These are phyloP conservation scores for Trichonephila inaurata DNA, from an alignment of 1,140 invertebrate species.

Conservation along the genomic window DNA sequence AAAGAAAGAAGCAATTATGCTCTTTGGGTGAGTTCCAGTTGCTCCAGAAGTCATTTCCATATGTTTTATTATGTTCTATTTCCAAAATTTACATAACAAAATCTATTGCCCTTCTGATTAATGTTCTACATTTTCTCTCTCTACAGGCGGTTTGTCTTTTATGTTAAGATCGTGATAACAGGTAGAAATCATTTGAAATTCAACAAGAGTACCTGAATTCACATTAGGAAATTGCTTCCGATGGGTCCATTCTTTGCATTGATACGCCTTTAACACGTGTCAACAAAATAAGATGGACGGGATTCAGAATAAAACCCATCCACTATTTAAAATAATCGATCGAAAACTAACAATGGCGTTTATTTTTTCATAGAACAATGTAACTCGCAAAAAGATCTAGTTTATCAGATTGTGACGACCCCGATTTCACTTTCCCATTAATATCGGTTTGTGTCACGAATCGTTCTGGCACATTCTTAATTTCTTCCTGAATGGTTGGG, in stretches of 20 bases:
- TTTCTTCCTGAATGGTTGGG: constrained; percentile 28
- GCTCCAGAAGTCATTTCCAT: too few relatives aligned
- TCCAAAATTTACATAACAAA: too few relatives aligned
- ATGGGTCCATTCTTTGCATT: not conserved
- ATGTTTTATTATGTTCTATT: too few relatives aligned
- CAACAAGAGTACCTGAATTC: not conserved
- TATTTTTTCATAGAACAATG: constrained; percentile 32
- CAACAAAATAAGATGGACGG: not conserved
- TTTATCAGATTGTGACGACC: constrained; percentile 70
- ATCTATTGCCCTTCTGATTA: too few relatives aligned
- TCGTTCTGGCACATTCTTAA: constrained; percentile 20
- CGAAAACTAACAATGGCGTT: not conserved
- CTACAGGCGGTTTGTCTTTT: not conserved
- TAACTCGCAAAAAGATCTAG: constrained; percentile 53
- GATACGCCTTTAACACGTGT: not conserved
- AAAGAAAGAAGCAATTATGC: too few relatives aligned
- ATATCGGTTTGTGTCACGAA: not conserved
- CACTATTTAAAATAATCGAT: not conserved
- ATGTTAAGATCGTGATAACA: not conserved
- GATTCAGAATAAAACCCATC: not conserved
- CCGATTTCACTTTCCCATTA: constrained; percentile 57
- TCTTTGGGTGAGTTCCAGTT: too few relatives aligned
- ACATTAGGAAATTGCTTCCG: not conserved
- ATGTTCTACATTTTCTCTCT: too few relatives aligned
- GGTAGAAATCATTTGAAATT: not conserved